Evolutionary conservation across 2,113 vertebrate genomes (phyloP).

Genomic region (Myrmecobius fasciatus): DNA sequence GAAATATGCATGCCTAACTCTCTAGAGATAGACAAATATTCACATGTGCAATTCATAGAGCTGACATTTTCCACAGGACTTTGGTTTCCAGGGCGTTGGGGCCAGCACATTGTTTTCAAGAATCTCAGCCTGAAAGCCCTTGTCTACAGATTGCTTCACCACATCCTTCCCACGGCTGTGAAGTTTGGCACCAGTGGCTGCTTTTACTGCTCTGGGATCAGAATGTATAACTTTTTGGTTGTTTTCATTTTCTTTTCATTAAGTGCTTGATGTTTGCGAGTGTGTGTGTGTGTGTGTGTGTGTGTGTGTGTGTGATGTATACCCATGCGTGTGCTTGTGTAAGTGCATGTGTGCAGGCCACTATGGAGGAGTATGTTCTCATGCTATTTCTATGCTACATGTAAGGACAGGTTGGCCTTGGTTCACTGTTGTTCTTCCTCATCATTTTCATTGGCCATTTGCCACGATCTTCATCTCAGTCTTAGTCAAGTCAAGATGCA

Average conservation of each 20-base stretch:
- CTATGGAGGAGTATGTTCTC: neutral
- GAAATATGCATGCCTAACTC: neutral
- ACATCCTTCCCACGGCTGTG: slow-evolving; percentile 17
- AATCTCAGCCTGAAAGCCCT: slow-evolving; percentile 47
- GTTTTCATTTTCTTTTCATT: slow-evolving; percentile 74
- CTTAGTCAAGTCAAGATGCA: neutral
- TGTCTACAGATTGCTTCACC: slow-evolving; percentile 62
- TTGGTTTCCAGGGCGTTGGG: slow-evolving; percentile 74
- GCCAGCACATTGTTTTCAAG: slow-evolving; percentile 53
- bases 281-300: neutral
- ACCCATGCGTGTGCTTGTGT: neutral
- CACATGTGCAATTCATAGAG: slow-evolving; percentile 77
- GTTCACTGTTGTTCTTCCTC: neutral
- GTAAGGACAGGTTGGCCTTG: neutral
- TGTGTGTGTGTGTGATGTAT: neutral
- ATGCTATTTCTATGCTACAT: neutral
- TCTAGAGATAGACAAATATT: neutral
- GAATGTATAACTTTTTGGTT: slow-evolving; percentile 63
- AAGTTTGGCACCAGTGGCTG: slow-evolving; percentile 58
- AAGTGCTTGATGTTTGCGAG: slow-evolving; percentile 20
- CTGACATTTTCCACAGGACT: slow-evolving; percentile 69
- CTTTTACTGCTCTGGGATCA: slow-evolving; percentile 63
- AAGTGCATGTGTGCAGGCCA: neutral
- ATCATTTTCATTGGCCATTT: neutral
- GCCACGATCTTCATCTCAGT: neutral